Conservation (phyloP, 53 echinoderm and acorn worm species). For the Hippasteria phrygiana region DNA sequence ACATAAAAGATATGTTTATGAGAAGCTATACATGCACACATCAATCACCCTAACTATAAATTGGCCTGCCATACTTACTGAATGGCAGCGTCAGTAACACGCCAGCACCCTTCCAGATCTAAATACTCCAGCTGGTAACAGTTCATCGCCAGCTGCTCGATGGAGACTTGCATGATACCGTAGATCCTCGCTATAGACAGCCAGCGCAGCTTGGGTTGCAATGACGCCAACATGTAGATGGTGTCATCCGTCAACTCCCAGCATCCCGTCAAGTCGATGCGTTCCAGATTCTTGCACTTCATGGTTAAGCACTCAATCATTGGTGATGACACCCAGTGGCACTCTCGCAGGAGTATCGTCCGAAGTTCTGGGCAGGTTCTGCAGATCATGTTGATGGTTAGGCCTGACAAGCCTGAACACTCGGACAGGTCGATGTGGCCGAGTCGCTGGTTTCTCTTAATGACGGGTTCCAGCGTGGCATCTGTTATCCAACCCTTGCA, state of each 20-base stretch:
- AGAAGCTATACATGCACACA: background rate
- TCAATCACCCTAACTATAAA: background rate
- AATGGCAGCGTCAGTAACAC: conserved; percentile 81
- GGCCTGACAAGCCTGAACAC: conserved; percentile 74
- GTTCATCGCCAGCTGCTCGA: conserved; percentile 64
- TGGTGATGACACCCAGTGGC: conserved; percentile 76
- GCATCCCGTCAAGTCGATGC: conserved; percentile 82
- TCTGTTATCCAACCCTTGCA: conserved; percentile 86
- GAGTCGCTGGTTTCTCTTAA: conserved; percentile 70
- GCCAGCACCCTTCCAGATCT: conserved; percentile 88
- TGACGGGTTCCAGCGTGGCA: conserved; percentile 68
- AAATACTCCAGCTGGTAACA: conserved; percentile 81
- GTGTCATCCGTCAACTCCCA: conserved; percentile 83
- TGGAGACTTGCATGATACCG: conserved; percentile 74
- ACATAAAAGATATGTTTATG: background rate
- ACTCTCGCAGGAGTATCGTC: conserved; percentile 78
- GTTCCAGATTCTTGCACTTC: conserved; percentile 77
- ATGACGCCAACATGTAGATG: conserved; percentile 65
- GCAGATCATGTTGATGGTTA: conserved; percentile 74
- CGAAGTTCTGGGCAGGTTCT: conserved; percentile 65
- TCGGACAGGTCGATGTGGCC: conserved; percentile 71
- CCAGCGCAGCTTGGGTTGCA: conserved; percentile 74
- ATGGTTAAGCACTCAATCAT: conserved; percentile 69
- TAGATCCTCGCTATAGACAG: conserved; percentile 83
- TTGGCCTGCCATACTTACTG: conserved; percentile 57